Base-by-base conservation (phyloP, 2,797 vertebrate species). In the Sebastes miniatus region DNA sequence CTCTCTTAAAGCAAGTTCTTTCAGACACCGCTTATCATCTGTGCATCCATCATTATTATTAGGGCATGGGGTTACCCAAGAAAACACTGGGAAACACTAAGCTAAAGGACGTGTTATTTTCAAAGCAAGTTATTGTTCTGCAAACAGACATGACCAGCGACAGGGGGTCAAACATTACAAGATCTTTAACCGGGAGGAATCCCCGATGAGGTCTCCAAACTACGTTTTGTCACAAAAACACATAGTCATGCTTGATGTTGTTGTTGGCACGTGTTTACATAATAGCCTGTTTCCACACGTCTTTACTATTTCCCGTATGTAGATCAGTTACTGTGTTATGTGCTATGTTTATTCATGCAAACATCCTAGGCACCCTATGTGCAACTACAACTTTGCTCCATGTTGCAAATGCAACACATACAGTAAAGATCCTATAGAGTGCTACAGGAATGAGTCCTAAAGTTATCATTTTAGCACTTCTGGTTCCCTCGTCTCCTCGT, bases 11-110 rank as follows among this genome's bases (percentile, higher is more conserved):
- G 39, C 24, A 62, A 29, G 11, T 76, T 14, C 11, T 76, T 52
- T 69, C 27, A 69, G 29, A 64, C 31, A 32, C 57, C 13, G 6
- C 24, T 39, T 50, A 32, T 54, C 10, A 50, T 52, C 27, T 72
- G 13, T 64, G 20, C 20, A 22, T 72, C 14, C 54, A 6, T 80
- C 52, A 11, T 74, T 5, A 14, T 58, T 58, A n/a, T 39, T 47
- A 13, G n/a, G 3, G 13, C 56, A 27, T 5, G 14, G 14, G 34
- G 39, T 63, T 20, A 29, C 70, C 39, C 16, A 27, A 20, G 8
- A 47, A 58, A 68, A 76, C 61, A 61, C 11, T 69, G 31, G 34
- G 24, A 76, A 78, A 39, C 36, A 32, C 39, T 58, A 63, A 83
- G 20, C 25, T 63, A 43, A 61, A 65, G 50, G 36, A 56, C 6